Conservation (phyloP, 2,888 invertebrate species). For the Griposia aprilina region DNA sequence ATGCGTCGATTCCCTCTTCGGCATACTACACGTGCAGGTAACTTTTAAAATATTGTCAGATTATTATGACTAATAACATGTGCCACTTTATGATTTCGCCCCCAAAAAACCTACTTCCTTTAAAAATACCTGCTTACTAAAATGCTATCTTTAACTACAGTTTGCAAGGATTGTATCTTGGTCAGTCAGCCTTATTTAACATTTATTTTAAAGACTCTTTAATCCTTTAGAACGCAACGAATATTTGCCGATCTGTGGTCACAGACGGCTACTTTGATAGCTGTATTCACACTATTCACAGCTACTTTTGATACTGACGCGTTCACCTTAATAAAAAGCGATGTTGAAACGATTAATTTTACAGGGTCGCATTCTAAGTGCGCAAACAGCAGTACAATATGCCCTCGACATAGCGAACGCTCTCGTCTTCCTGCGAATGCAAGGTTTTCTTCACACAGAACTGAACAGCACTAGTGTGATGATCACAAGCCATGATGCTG, state of each 20-base stretch:
- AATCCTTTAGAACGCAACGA: background rate
- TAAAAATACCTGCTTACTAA: background rate
- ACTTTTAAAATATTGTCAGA: background rate
- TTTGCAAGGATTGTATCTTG: conserved; percentile 27
- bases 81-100: background rate
- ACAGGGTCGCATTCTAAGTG: conserved; percentile 84
- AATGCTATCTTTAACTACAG: conserved; percentile 8
- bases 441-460: conserved; percentile 86
- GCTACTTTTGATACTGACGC: background rate
- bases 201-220: conserved; percentile 16
- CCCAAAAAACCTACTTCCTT: background rate
- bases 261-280: background rate
- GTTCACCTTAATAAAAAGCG: conserved; percentile 19
- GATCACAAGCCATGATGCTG: conserved; percentile 83
- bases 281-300: background rate
- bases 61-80: background rate
- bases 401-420: conserved; percentile 86
- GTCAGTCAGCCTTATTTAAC: conserved; percentile 17
- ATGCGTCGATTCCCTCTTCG: conserved; percentile 84
- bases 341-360: conserved; percentile 40
- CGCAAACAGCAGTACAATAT: conserved; percentile 84
- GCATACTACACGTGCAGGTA: conserved; percentile 86
- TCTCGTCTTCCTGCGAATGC: conserved; percentile 86
- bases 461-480: conserved; percentile 84
- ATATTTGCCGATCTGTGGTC: background rate